Evolutionary conservation across 2,797 vertebrate genomes (phyloP).

Genomic region (Gadopsis bispinosus): DNA sequence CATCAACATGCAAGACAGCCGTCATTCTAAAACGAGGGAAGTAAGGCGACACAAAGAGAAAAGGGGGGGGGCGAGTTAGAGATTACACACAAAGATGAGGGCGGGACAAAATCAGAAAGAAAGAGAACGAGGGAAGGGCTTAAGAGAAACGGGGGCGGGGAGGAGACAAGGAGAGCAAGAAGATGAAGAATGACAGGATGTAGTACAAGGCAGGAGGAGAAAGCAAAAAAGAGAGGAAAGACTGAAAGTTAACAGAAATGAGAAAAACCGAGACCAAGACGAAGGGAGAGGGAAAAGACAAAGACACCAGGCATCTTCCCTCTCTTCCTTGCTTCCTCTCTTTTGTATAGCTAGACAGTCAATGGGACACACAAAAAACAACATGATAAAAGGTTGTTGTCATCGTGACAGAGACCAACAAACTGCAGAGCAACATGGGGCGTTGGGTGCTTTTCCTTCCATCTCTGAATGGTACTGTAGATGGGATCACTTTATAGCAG

Average conservation of each 20-base stretch:
- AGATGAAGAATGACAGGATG: background rate
- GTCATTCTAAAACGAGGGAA: conserved; percentile 6
- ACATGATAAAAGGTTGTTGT: background rate
- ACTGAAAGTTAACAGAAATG: background rate
- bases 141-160: background rate
- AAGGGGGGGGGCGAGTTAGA: background rate
- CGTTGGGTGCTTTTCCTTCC: background rate
- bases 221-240: background rate
- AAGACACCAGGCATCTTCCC: background rate
- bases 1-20: conserved; percentile 2
- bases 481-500: conserved; percentile 16
- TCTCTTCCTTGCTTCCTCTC: background rate
- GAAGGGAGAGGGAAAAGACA: background rate
- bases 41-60: background rate
- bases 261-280: background rate
- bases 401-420: background rate
- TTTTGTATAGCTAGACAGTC: background rate
- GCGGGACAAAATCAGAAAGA: background rate
- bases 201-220: background rate
- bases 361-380: background rate
- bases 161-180: background rate
- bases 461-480: background rate
- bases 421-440: background rate
- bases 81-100: background rate
- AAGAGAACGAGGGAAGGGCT: background rate